Evolutionary conservation across 2,888 invertebrate species (phyloP), one percentile per base, ranked within the genome.

Genomic region (Bombylius major): DNA sequence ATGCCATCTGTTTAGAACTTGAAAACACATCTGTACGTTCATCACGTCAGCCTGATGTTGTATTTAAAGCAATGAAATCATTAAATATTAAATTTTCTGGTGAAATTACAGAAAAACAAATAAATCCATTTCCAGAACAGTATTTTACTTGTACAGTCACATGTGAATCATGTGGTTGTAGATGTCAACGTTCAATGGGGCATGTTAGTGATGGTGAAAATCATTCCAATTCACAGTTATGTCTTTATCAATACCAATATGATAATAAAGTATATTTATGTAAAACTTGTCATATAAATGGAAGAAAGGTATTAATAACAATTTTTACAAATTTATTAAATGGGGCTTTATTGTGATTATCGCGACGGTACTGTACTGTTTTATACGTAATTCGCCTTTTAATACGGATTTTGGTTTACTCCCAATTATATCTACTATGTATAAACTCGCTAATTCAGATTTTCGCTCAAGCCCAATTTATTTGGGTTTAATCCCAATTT

Each of bases 51-150:
- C 82, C 86, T 1, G 76, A 78, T 60, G 78, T 86, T 57, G 80
- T 88, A 50, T 87, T 81, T 65, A 77, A 78, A 56, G 84, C 83
- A 5, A 75, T 89, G 56, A 82, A 84, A 74, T 82, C 83, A 64
- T 72, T 89, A 52, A 89, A 88, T 73, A 82, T 84, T 57, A 87
- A 86, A 70, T 88, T 87, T 66, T 83, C 80, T 63, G 84, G 84
- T 4, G 79, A 82, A 62, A 81, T 87, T 47, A 78, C 77, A 50
- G 80, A 79, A 59, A 71, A 77, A 46, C 72, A 80, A 23, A 80
- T 81, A 14, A 79, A 82, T 65, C 76, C 84, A 53, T 88, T 88
- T 70, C 83, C 87, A 42, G 86, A 87, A 65, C 83, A 88, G 67
- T 87, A 87, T 74, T 88, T 89, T 65, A 86, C 87, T 0, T 89